These are phyloP conservation scores for Steinernema khuongi DNA, from an alignment of 1,140 invertebrate genomes.

Conservation along the genomic window DNA sequence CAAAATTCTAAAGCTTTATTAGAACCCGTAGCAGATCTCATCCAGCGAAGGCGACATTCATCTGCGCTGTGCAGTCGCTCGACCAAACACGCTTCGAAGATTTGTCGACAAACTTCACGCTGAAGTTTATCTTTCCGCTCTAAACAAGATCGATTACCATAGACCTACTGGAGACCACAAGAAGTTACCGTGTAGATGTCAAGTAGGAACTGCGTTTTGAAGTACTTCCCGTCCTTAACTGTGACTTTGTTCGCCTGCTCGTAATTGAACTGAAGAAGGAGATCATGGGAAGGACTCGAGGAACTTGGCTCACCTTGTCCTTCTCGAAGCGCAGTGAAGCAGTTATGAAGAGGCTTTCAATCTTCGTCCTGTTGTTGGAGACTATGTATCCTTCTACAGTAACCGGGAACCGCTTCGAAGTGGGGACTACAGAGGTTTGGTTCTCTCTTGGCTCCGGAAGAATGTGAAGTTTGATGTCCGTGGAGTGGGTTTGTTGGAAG, in stretches of 20 bases:
- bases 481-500: background rate
- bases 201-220: background rate
- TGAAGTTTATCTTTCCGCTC: background rate
- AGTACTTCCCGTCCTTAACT: background rate
- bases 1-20: too few relatives aligned
- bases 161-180: too few relatives aligned
- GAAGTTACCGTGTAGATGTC: background rate
- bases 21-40: background rate
- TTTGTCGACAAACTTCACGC: background rate
- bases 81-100: background rate
- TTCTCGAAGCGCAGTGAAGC: background rate
- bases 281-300: background rate
- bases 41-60: background rate
- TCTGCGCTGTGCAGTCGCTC: background rate
- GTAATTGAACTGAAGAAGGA: background rate
- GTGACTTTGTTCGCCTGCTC: background rate
- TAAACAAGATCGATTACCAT: too few relatives aligned
- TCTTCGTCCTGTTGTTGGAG: background rate
- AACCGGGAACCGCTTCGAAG: conserved; percentile 4
- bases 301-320: background rate
- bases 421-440: background rate
- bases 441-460: background rate
- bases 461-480: background rate
- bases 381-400: background rate
- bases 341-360: background rate